Conservation (phyloP, 2,797 vertebrate genomes). For the Bradypodion pumilum region DNA sequence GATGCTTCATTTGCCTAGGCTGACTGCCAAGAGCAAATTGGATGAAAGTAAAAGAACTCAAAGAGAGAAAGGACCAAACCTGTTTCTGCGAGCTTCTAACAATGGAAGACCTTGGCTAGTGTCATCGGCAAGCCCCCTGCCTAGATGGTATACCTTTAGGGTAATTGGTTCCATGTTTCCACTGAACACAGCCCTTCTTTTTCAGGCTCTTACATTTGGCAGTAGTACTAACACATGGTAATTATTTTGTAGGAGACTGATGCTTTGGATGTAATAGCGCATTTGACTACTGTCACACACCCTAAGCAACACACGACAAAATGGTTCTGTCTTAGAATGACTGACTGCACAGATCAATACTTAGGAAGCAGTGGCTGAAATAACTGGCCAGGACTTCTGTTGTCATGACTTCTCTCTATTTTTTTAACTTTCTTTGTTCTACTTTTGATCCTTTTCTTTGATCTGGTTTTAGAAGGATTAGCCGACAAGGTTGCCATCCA, state of each 20-base stretch:
- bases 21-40: conserved; percentile 44
- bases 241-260: conserved; percentile 49
- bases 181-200: conserved; percentile 33
- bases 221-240: conserved; percentile 36
- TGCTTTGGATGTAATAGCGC: conserved; percentile 52
- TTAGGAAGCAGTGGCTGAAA: conserved; percentile 40
- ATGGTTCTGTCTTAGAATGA: conserved; percentile 50
- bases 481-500: too few relatives aligned
- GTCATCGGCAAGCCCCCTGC: background rate
- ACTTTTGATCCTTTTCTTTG: too few relatives aligned
- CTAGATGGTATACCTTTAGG: conserved; percentile 8
- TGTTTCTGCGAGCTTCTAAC: conserved; percentile 9
- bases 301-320: conserved; percentile 38
- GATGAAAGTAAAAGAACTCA: conserved; percentile 6
- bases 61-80: conserved; percentile 10
- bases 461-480: too few relatives aligned
- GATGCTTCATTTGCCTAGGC: conserved; percentile 44
- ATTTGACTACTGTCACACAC: conserved; percentile 39
- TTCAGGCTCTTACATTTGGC: conserved; percentile 53
- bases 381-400: background rate
- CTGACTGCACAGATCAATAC: accelerated
- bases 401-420: background rate
- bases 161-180: background rate
- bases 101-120: background rate
- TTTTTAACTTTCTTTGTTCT: background rate